Evolutionary conservation across 2,888 invertebrate genomes (phyloP).

Genomic region (Ceriagrion tenellum): DNA sequence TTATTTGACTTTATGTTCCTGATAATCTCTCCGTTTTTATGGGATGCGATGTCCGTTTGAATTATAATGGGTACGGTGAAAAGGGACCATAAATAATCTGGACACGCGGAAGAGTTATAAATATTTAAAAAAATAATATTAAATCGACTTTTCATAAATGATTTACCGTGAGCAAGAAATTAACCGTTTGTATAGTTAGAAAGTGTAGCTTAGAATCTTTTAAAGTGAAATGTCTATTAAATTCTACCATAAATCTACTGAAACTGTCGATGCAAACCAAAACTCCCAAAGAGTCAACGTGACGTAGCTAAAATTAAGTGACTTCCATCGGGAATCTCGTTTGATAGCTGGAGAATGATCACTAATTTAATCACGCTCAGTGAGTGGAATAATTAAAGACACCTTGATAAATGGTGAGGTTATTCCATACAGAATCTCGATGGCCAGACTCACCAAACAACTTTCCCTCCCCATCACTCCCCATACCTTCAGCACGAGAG

Average conservation of each 20-base stretch:
- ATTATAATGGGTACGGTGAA: conserved; percentile 26
- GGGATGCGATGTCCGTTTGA: conserved; percentile 22
- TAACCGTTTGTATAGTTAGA: conserved; percentile 7
- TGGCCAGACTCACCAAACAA: neutral
- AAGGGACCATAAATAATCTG: conserved; percentile 25
- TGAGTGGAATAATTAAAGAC: neutral
- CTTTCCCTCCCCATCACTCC: neutral
- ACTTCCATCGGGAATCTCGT: neutral
- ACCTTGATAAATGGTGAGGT: neutral
- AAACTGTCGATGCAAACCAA: neutral
- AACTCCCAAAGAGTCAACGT: neutral
- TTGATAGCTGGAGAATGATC: neutral
- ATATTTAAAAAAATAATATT: neutral
- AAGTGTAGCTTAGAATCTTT: neutral
- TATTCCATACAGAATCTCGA: neutral
- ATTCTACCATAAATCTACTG: neutral
- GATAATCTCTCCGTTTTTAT: conserved; percentile 36
- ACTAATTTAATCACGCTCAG: neutral
- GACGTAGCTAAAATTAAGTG: neutral
- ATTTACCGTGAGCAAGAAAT: neutral
- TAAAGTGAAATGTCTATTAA: conserved; percentile 7
- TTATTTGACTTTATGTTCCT: conserved; percentile 36
- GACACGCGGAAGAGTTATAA: conserved; percentile 12
- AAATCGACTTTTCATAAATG: neutral
- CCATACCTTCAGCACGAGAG: neutral